Evolutionary conservation across 1,140 invertebrate genomes (phyloP).

Genomic region (Bombus vancouverensis): DNA sequence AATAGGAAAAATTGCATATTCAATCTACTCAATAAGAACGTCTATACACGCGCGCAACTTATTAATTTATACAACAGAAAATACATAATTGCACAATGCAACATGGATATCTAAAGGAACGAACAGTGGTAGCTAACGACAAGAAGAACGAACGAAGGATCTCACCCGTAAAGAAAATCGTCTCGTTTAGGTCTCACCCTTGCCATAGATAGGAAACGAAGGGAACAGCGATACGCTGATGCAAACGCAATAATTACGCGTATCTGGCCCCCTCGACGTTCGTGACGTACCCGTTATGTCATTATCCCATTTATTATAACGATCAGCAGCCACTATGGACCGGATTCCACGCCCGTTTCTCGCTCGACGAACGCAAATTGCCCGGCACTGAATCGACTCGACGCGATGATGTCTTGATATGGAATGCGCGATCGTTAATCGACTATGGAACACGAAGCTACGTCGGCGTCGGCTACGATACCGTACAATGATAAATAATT

Average conservation of each 20-base stretch:
- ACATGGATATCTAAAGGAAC: too few species aligned
- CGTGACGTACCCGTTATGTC: constrained; percentile 70
- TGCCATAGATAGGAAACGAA: neutral
- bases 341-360: constrained; percentile 75
- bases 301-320: constrained; percentile 77
- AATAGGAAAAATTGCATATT: too few species aligned
- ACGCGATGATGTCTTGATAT: constrained; percentile 77
- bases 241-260: constrained; percentile 72
- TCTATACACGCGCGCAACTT: too few species aligned
- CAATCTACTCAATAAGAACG: too few species aligned
- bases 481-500: too few species aligned
- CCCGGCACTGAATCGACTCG: constrained; percentile 52
- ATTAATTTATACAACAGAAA: too few species aligned
- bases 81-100: too few species aligned
- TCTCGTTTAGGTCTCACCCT: neutral
- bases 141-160: too few species aligned
- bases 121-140: too few species aligned
- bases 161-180: too few species aligned
- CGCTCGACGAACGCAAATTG: constrained; percentile 74
- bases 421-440: constrained; percentile 75
- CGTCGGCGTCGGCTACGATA: neutral
- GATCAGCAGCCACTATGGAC: constrained; percentile 64
- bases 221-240: constrained; percentile 18
- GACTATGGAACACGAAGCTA: constrained; percentile 67
- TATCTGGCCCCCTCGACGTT: constrained; percentile 40